phyloP scores from a whole-genome alignment of 2,888 invertebrate genomes.

The Eristalis pertinax region DNA sequence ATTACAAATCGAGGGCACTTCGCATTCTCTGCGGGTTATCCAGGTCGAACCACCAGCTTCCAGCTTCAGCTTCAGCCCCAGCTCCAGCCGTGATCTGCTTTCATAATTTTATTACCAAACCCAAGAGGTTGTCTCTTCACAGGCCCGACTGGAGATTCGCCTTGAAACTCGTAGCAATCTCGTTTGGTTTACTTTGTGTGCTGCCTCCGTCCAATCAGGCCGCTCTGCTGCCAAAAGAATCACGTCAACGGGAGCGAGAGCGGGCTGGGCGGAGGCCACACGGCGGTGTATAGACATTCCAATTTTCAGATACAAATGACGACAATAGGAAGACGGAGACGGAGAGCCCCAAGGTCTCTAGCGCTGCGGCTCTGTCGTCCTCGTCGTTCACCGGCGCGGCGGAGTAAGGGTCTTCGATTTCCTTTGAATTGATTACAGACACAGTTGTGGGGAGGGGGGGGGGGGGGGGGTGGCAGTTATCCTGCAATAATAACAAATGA shows the following conservation, averaged over 20 bases:
- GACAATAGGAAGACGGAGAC: conserved; percentile 41
- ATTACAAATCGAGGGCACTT: conserved; percentile 16
- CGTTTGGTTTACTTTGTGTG: conserved; percentile 4
- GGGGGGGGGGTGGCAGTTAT: background rate
- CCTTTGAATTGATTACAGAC: conserved; percentile 45
- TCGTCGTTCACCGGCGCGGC: background rate
- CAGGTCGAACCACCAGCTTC: background rate
- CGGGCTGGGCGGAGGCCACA: background rate
- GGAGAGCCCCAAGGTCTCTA: conserved; percentile 29
- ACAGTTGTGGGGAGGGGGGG: background rate
- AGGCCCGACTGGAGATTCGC: background rate
- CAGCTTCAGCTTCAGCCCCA: background rate
- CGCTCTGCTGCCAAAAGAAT: conserved; percentile 37
- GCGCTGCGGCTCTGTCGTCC: background rate
- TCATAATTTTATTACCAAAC: conserved; percentile 37
- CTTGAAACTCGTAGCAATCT: conserved; percentile 22
- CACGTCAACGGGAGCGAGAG: conserved; percentile 26
- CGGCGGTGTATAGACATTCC: conserved; percentile 38
- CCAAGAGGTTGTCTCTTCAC: background rate
- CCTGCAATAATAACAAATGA: conserved; percentile 35
- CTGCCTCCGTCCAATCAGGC: conserved; percentile 29
- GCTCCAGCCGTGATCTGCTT: conserved; percentile 31
- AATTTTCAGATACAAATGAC: conserved; percentile 56
- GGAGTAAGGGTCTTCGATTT: conserved; percentile 20
- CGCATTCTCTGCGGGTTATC: conserved; percentile 20